phyloP scores from a whole-genome alignment of 2,113 vertebrate genomes.

The Rissa tridactyla region DNA sequence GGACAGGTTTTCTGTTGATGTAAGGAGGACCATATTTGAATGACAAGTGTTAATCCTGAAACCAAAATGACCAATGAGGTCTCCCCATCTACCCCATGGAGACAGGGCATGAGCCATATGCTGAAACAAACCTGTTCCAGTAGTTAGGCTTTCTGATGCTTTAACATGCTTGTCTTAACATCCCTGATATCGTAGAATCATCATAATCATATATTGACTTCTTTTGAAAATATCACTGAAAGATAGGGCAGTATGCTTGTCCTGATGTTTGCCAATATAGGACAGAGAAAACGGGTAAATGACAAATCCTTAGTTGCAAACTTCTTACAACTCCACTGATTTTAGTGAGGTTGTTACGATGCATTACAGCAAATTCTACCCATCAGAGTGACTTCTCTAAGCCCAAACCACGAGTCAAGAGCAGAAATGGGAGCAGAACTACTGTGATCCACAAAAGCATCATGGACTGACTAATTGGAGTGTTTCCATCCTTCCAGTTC shows the following conservation, averaged over 20 bases:
- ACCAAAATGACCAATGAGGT: neutral
- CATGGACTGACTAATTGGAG: neutral
- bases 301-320: neutral
- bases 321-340: neutral
- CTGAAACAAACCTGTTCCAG: neutral
- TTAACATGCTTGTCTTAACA: neutral
- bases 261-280: neutral
- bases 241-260: neutral
- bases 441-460: neutral
- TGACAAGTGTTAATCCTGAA: neutral
- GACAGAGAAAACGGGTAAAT: neutral
- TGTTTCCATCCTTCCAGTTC: neutral
- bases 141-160: neutral
- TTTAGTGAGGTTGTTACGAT: neutral
- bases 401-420: neutral
- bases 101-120: neutral
- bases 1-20: neutral
- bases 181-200: neutral
- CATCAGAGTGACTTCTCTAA: neutral
- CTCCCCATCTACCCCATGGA: neutral
- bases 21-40: neutral
- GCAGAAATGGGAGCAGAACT: neutral
- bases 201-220: neutral
- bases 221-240: neutral
- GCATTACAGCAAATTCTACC: neutral